phyloP scores from a whole-genome alignment of 2,113 vertebrate genomes.

The Pantherophis guttatus region DNA sequence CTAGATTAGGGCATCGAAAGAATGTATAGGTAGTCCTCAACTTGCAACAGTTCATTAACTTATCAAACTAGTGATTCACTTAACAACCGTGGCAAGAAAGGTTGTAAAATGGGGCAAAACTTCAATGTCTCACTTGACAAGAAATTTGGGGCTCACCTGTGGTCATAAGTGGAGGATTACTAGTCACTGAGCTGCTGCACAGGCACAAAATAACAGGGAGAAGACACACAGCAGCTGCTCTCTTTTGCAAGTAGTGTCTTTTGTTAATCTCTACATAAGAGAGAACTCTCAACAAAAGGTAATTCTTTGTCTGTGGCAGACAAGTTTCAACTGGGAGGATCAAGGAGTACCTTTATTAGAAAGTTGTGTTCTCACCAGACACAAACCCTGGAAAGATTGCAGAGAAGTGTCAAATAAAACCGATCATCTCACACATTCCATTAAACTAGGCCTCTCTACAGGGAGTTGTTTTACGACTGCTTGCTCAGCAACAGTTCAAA shows the following conservation, averaged over 20 bases:
- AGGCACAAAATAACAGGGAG: too few relatives aligned
- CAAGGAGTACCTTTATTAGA: too few relatives aligned
- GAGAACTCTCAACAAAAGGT: too few relatives aligned
- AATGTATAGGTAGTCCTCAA: too few relatives aligned
- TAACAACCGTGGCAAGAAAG: neutral
- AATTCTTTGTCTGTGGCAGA: neutral
- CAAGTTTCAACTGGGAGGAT: neutral
- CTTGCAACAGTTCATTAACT: neutral
- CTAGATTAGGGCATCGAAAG: too few relatives aligned
- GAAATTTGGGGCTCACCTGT: neutral
- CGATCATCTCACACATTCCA: neutral
- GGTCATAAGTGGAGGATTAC: fast-evolving
- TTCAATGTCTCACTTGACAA: neutral
- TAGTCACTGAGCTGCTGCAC: neutral
- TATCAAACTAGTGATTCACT: neutral
- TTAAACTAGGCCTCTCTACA: neutral
- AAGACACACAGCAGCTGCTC: neutral
- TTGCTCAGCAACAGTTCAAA: neutral
- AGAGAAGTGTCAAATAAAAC: neutral
- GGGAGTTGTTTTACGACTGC: neutral
- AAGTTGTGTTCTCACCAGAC: neutral
- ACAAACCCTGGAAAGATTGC: neutral
- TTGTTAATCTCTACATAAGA: neutral
- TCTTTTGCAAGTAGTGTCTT: neutral
- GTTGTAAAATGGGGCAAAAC: neutral